A percentile compares a stretch with the other conserved stretches of the same genome.
phyloP scores from a whole-genome alignment of 2,888 invertebrate genomes.

The Aphidoletes aphidimyza region DNA sequence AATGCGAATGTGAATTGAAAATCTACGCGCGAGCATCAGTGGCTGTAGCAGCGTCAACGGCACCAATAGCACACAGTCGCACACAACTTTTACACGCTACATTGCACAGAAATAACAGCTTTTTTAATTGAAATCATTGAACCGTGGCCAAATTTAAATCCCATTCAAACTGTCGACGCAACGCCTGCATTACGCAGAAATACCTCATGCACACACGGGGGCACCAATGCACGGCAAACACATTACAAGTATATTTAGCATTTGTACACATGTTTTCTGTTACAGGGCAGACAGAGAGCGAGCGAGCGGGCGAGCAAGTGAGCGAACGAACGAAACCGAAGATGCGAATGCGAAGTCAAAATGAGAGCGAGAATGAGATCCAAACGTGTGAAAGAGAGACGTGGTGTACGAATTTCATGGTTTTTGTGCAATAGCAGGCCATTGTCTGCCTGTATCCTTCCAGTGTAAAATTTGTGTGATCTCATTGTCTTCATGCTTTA shows the following conservation, averaged over 20 bases:
- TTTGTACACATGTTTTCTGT: background rate
- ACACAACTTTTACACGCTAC: slow-evolving; percentile 49
- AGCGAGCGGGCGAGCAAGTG: too few relatives aligned
- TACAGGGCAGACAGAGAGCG: background rate
- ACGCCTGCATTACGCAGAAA: slow-evolving; percentile 53
- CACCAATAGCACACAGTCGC: background rate
- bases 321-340: background rate
- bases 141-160: slow-evolving; percentile 53
- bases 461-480: background rate
- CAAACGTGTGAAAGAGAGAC: too few relatives aligned
- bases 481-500: background rate
- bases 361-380: background rate
- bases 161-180: slow-evolving; percentile 54
- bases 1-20: background rate
- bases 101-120: slow-evolving; percentile 54
- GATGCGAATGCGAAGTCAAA: background rate
- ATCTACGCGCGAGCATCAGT: background rate
- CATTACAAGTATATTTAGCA: slow-evolving; percentile 13
- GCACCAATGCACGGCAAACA: background rate
- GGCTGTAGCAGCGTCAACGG: background rate
- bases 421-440: slow-evolving; percentile 3
- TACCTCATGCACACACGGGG: slow-evolving; percentile 27
- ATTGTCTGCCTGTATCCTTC: slow-evolving; percentile 4
- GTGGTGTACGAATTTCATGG: background rate
- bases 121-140: slow-evolving; percentile 54